Evolutionary conservation across 2,797 vertebrate genomes (phyloP).

Genomic region (Pyrocephalus nanus): DNA sequence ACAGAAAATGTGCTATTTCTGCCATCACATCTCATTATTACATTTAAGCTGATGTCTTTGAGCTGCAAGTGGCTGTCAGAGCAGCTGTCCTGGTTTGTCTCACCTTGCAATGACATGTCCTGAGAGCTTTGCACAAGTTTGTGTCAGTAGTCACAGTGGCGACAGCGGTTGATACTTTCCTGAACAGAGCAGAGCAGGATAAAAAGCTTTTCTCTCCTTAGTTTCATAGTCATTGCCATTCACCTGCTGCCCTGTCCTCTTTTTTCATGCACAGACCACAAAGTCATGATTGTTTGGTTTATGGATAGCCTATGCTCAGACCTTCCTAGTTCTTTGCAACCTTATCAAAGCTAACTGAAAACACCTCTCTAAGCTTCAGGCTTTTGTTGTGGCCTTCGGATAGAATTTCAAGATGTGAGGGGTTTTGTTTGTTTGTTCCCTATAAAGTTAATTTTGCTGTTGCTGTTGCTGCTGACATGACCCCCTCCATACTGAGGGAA

Average conservation of each 20-base stretch:
- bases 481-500: accelerated
- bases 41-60: not conserved
- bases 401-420: not conserved
- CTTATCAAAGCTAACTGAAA: not conserved
- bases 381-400: not conserved
- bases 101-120: not conserved
- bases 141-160: not conserved
- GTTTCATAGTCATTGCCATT: not conserved
- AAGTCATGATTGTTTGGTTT: not conserved
- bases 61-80: not conserved
- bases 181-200: not conserved
- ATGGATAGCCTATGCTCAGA: not conserved
- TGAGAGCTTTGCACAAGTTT: not conserved
- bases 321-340: not conserved
- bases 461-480: not conserved
- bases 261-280: not conserved
- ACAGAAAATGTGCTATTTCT: conserved; percentile 16
- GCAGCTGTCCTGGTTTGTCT: not conserved
- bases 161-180: not conserved
- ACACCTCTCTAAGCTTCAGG: not conserved
- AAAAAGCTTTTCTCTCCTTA: not conserved
- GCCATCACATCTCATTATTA: not conserved
- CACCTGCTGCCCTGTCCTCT: not conserved
- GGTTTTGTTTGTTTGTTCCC: not conserved
- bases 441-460: not conserved